phyloP scores from a whole-genome alignment of 1,140 invertebrate species.

The Lepidotrigona ventralis region DNA sequence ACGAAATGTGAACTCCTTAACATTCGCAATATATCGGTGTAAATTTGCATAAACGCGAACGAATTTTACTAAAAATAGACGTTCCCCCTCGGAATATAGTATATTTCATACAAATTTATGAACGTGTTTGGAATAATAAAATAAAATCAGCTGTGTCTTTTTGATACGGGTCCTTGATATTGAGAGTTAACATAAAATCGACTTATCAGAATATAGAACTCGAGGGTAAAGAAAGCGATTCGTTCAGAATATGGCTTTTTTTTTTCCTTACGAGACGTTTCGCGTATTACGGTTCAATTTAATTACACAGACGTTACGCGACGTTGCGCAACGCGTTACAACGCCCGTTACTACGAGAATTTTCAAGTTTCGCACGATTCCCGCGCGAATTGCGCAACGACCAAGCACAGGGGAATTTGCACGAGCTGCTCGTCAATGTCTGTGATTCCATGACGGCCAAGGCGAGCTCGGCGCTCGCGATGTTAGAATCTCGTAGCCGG shows the following conservation, averaged over 20 bases:
- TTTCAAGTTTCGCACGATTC: constrained; percentile 55
- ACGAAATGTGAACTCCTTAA: no score
- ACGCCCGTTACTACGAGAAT: constrained; percentile 49
- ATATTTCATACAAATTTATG: no score
- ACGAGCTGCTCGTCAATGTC: constrained; percentile 41
- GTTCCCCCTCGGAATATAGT: no score
- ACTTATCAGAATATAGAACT: no score
- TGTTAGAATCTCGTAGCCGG: constrained; percentile 44
- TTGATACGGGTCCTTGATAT: no score
- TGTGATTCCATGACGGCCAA: constrained; percentile 55
- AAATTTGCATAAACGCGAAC: no score
- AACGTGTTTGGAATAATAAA: no score
- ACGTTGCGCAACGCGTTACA: constrained; percentile 3
- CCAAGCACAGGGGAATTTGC: background rate
- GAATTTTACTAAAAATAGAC: no score
- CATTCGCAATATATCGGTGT: no score
- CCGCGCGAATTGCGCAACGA: constrained; percentile 51
- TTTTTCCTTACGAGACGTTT: background rate
- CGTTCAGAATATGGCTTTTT: background rate
- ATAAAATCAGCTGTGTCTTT: no score
- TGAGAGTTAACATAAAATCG: no score
- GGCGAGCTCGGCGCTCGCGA: constrained; percentile 34
- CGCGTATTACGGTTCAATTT: background rate
- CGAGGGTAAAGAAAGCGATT: background rate
- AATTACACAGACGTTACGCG: constrained; percentile 29